Percentiles rank a stretch among this genome's conserved stretches.
Evolutionary conservation across 2,113 vertebrate genomes (phyloP).

Genomic region (Charadrius vociferus): DNA sequence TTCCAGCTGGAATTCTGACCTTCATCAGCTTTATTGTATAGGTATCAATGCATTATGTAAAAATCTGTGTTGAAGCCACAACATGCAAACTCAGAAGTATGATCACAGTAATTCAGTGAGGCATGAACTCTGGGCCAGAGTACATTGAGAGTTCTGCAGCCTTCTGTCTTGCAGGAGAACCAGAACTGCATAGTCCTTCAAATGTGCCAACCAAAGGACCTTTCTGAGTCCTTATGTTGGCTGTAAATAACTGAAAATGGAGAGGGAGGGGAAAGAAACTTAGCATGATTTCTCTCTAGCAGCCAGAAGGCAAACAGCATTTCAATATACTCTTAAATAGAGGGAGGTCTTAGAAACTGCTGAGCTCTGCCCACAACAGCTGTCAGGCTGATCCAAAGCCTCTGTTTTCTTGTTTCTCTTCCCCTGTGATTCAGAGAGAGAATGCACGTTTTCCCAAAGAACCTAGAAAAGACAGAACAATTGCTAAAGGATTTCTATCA

Average conservation of each 20-base stretch:
- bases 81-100: background rate
- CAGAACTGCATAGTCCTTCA: background rate
- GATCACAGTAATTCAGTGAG: background rate
- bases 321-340: background rate
- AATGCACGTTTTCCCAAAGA: background rate
- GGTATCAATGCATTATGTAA: background rate
- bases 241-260: background rate
- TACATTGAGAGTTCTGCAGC: background rate
- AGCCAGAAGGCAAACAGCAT: background rate
- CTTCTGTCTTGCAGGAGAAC: background rate
- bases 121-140: background rate
- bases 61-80: background rate
- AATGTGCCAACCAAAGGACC: background rate
- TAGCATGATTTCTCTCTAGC: background rate
- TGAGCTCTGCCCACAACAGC: background rate
- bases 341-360: background rate
- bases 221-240: background rate
- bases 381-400: background rate
- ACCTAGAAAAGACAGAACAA: background rate
- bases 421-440: background rate
- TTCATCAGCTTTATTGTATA: background rate
- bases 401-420: background rate
- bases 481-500: background rate
- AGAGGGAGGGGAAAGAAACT: background rate
- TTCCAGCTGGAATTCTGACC: background rate